A percentile compares a stretch with the other conserved stretches of the same genome.
Conservation (phyloP, 2,797 vertebrate genomes). For the Halcyon leucocephala region DNA sequence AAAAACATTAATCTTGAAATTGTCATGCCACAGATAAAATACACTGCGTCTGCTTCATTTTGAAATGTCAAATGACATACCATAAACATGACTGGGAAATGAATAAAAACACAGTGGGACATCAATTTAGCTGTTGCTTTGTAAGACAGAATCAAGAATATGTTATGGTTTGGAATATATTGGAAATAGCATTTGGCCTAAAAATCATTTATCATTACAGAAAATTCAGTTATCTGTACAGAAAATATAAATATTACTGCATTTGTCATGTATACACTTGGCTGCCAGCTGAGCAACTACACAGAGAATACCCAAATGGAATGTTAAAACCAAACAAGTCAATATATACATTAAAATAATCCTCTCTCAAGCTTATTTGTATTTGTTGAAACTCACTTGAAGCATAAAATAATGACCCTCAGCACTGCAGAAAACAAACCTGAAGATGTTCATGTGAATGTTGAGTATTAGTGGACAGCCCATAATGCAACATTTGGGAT, state of each 20-base stretch:
- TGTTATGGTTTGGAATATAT: neutral
- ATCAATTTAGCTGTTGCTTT: neutral
- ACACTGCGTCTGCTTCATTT: neutral
- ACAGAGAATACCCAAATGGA: neutral
- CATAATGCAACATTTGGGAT: neutral
- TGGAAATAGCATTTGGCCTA: neutral
- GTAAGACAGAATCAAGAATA: neutral
- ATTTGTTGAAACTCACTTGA: slow-evolving; percentile 31
- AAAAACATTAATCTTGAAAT: neutral
- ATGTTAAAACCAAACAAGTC: neutral
- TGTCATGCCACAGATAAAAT: neutral
- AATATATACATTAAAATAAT: neutral
- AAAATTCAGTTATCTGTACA: neutral
- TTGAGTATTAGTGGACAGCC: neutral
- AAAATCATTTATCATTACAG: neutral
- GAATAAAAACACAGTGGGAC: neutral
- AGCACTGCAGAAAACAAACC: neutral
- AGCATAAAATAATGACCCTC: neutral
- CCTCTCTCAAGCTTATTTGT: neutral
- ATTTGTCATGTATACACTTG: neutral
- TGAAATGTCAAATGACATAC: neutral
- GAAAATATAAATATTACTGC: neutral
- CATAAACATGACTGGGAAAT: neutral
- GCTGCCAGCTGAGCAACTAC: neutral
- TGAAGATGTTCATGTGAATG: neutral